A percentile compares a stretch with the other conserved stretches of the same genome.
These are phyloP conservation scores for Pemphigus obesinymphae DNA, from an alignment of 1,140 invertebrate genomes.

Conservation along the genomic window DNA sequence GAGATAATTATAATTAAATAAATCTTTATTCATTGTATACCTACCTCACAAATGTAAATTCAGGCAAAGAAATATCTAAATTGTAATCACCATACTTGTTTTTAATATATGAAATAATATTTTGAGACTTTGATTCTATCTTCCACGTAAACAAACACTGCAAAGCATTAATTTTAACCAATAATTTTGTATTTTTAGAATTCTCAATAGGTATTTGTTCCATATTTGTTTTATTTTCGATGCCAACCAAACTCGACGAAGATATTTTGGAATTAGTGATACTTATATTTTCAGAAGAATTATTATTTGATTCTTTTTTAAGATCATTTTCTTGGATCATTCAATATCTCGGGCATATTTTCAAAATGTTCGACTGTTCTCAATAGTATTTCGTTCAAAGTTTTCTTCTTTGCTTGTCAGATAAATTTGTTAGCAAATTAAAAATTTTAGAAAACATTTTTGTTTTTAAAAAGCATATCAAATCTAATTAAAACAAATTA, in stretches of 20 bases:
- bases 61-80: neutral
- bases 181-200: neutral
- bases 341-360: neutral
- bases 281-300: neutral
- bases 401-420: neutral
- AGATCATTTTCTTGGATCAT: neutral
- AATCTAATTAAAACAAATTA: neutral
- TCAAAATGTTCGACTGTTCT: neutral
- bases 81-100: constrained; percentile 15
- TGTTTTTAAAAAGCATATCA: neutral
- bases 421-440: neutral
- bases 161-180: neutral
- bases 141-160: constrained; percentile 25
- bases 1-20: no score
- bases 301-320: neutral
- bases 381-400: neutral
- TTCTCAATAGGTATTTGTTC: neutral
- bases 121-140: neutral
- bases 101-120: constrained; percentile 1
- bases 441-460: neutral
- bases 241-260: neutral
- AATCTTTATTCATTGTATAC: neutral
- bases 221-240: neutral
- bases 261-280: neutral
- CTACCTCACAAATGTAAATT: constrained; percentile 37